phyloP scores from a whole-genome alignment of 2,113 vertebrate species.

The Tonatia bakeri region DNA sequence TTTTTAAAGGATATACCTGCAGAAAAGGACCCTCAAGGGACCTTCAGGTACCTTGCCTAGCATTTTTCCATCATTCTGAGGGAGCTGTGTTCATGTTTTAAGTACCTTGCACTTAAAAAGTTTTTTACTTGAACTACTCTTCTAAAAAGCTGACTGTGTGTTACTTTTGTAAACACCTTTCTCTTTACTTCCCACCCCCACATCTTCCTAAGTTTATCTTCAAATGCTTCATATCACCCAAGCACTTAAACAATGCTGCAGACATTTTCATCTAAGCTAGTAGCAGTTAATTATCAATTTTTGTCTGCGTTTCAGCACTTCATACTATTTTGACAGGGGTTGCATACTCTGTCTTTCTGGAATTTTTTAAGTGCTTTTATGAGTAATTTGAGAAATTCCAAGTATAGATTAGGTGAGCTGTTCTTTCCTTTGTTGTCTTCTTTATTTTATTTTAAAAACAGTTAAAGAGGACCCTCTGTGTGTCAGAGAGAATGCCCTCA shows the following conservation, averaged over 20 bases:
- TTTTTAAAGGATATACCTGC: not conserved
- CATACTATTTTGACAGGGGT: conserved; percentile 74
- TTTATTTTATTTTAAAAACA: conserved; percentile 15
- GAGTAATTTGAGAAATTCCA: conserved; percentile 76
- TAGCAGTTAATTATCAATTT: conserved; percentile 70
- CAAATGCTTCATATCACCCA: conserved; percentile 55
- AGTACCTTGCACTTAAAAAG: not conserved
- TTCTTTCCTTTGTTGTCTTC: conserved; percentile 59
- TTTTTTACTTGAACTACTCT: not conserved
- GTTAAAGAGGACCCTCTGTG: conserved; percentile 58
- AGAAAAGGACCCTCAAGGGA: not conserved
- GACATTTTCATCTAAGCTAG: conserved; percentile 61
- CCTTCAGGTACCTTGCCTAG: not conserved
- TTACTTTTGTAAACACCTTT: conserved; percentile 52
- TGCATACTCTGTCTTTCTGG: conserved; percentile 72
- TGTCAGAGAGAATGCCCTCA: not conserved
- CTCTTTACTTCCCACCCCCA: not conserved
- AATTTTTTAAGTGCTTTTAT: conserved; percentile 76
- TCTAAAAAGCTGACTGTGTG: conserved; percentile 22
- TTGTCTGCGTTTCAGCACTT: conserved; percentile 73
- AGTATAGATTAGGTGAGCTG: conserved; percentile 57
- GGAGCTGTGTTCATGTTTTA: not conserved
- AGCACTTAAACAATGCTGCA: conserved; percentile 68
- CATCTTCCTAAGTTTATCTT: conserved; percentile 56
- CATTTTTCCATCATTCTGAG: not conserved